Evolutionary conservation across 2,113 vertebrate genomes (phyloP), one percentile per base, ranked within the genome.

Genomic region (Lagopus leucura): DNA sequence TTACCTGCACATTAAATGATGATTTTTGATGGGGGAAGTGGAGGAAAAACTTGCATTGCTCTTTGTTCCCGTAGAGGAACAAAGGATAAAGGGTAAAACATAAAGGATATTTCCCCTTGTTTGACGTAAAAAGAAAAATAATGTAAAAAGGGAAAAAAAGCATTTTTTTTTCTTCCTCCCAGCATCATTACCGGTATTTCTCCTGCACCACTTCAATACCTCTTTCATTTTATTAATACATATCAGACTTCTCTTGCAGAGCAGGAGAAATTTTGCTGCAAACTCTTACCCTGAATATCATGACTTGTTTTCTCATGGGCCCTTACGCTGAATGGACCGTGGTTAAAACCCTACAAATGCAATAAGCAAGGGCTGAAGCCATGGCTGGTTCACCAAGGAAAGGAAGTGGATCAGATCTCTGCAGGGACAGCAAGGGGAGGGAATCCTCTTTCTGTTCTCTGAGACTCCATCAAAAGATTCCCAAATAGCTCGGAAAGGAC

Each of bases 31-130:
- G 21, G 21, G 25, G 6, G 18, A 76, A 87, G 54, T 25, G 36
- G 0, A 36, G 10, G 13, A 14, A 32, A 69, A 17, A 8, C 21
- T 22, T 12, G 3, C 3, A 13, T 11, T 10, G 50, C 7, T 50
- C 47, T 54, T 71, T 40, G 63, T 80, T 88, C 14, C 4, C 1
- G 1, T 38, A 17, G 28, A 54, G 27, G 14, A 54, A 54, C 52
- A 54, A 54, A 28, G 52, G 52, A 28, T 16, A 54, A 54, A 54
- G 27, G 14, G 52, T 54, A 82, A 4, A 25, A 45, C 24, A 36
- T 43, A 30, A 40, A 85, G 27, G 20, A 47, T 20, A 40, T 77
- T 87, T 82, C 24, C 11, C 24, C 8, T 36, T 48, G 7, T 75
- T 47, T 45, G n/a, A 63, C 10, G 34, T 1, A 2, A 63, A 71